A percentile compares a stretch with the other conserved stretches of the same genome.
These are phyloP conservation scores for Sebastiscus tertius DNA, from an alignment of 2,797 vertebrate genomes.

Conservation along the genomic window DNA sequence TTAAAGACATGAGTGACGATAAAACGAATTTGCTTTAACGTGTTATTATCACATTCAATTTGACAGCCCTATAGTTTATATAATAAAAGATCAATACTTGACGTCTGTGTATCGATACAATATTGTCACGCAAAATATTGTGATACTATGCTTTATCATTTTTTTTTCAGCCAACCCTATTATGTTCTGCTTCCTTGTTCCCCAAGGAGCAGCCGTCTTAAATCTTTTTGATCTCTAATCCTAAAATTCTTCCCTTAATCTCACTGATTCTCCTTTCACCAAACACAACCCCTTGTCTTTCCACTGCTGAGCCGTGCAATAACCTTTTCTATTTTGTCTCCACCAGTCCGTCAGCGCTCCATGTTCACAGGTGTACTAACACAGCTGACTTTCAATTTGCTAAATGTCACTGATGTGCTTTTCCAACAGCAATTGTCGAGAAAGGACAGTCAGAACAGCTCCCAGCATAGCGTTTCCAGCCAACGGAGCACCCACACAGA, in stretches of 20 bases:
- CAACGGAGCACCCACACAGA: conserved; percentile 92
- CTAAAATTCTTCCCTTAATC: conserved; percentile 13
- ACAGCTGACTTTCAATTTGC: conserved; percentile 9
- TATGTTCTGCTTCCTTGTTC: conserved; percentile 13
- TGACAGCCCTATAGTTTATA: too few relatives aligned
- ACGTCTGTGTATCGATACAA: too few relatives aligned
- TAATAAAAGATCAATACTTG: too few relatives aligned
- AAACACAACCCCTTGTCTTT: conserved; percentile 10
- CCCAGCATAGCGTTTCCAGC: conserved; percentile 96
- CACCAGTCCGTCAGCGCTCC: conserved; percentile 9
- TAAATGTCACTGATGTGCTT: conserved; percentile 46
- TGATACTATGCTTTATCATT: too few relatives aligned
- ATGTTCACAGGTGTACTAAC: conserved; percentile 1
- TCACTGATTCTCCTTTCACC: conserved; percentile 4
- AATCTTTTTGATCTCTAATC: conserved; percentile 19
- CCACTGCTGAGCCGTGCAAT: conserved; percentile 6
- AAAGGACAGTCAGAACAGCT: conserved; percentile 99
- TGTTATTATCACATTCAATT: too few relatives aligned
- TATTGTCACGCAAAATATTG: too few relatives aligned
- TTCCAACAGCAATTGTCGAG: conserved; percentile 94
- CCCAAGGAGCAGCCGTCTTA: conserved; percentile 14
- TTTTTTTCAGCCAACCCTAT: not conserved
- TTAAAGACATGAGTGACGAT: too few relatives aligned
- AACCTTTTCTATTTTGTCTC: not conserved
- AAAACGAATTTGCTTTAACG: too few relatives aligned